A percentile compares a stretch with the other conserved stretches of the same genome.
phyloP scores from a whole-genome alignment of 2,113 vertebrate genomes.

The Rhinolophus sinicus region DNA sequence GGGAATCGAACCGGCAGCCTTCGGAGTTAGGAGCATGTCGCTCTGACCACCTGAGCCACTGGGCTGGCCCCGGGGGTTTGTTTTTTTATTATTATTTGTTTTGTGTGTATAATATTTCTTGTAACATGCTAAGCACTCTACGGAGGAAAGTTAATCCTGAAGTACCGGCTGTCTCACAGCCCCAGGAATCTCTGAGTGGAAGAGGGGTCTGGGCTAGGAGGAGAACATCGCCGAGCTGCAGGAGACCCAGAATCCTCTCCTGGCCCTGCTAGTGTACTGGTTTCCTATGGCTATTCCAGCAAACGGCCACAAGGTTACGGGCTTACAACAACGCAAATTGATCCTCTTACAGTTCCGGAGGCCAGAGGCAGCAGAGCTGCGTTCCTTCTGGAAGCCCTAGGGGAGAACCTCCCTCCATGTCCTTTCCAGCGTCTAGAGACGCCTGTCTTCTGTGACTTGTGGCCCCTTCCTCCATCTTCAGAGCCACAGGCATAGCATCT shows the following conservation, averaged over 20 bases:
- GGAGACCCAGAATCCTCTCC: background rate
- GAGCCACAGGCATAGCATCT: background rate
- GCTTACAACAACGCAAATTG: background rate
- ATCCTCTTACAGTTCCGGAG: background rate
- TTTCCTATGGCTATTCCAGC: background rate
- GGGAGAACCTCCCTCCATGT: rapidly evolving
- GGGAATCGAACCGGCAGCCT: too few species aligned
- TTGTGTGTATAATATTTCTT: background rate
- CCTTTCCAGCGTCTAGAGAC: background rate
- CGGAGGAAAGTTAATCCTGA: background rate
- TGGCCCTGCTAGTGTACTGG: rapidly evolving
- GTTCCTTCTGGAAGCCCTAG: background rate
- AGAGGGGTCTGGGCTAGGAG: rapidly evolving
- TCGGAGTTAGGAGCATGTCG: too few species aligned
- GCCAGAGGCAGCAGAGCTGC: rapidly evolving
- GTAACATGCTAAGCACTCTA: background rate
- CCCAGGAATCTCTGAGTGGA: background rate
- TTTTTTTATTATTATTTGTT: background rate
- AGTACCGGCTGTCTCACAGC: rapidly evolving
- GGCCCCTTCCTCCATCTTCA: background rate
- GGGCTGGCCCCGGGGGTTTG: background rate
- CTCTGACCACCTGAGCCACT: too few species aligned
- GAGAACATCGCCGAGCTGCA: rapidly evolving
- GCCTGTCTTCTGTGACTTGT: background rate
- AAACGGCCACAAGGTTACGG: rapidly evolving